Conservation (phyloP, 2,113 vertebrate genomes). For the Phylloscopus trochiloides region DNA sequence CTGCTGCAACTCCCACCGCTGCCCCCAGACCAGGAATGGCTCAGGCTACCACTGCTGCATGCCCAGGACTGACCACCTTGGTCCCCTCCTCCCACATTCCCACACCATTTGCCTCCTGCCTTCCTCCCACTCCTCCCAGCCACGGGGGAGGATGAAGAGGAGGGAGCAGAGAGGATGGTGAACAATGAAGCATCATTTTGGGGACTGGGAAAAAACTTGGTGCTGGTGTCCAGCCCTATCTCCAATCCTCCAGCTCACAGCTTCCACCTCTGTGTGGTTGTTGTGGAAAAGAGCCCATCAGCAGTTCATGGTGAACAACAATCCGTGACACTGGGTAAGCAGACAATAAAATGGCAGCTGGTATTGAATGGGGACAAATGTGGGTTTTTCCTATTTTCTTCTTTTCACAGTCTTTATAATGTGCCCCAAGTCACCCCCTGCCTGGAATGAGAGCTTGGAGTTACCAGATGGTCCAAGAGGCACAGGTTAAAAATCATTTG, state of each 20-base stretch:
- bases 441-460: neutral
- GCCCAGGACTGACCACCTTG: neutral
- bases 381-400: neutral
- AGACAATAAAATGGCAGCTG: neutral
- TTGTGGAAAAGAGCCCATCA: neutral
- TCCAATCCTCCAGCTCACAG: neutral
- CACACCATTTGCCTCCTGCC: neutral
- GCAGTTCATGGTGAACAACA: neutral
- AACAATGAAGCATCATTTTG: neutral
- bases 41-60: neutral
- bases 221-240: neutral
- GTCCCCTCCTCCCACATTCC: neutral
- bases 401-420: neutral
- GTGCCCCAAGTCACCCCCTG: neutral
- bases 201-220: neutral
- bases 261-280: neutral
- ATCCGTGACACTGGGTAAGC: neutral
- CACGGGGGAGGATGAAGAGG: neutral
- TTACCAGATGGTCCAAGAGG: neutral
- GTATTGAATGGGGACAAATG: neutral
- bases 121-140: neutral
- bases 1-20: fast-evolving
- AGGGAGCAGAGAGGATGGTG: neutral
- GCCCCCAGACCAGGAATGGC: neutral
- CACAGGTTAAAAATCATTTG: neutral